A percentile compares a stretch with the other conserved stretches of the same genome.
These are phyloP conservation scores for Vidua chalybeata DNA, from an alignment of 2,113 vertebrate species.

Conservation along the genomic window DNA sequence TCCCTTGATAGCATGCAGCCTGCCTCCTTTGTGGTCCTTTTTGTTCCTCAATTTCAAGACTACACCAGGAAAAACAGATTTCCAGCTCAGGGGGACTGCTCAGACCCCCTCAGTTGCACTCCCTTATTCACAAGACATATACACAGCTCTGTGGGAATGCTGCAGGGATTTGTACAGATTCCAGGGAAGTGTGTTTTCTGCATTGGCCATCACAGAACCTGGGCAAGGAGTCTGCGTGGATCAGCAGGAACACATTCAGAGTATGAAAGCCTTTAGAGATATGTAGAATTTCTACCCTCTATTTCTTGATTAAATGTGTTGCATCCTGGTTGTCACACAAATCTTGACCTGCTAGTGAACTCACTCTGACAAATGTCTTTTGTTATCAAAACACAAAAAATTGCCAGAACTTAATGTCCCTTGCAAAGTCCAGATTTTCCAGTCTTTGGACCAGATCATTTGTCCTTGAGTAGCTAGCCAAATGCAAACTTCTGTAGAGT, in stretches of 20 bases:
- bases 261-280: not conserved
- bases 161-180: not conserved
- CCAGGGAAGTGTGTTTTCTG: not conserved
- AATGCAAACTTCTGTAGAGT: not conserved
- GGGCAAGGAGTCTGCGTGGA: not conserved
- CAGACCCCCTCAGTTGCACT: not conserved
- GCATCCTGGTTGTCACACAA: not conserved
- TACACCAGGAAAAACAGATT: not conserved
- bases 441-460: not conserved
- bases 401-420: slow-evolving; percentile 11
- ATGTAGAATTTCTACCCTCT: not conserved
- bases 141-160: not conserved
- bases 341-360: not conserved
- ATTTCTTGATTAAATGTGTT: not conserved
- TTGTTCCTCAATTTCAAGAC: not conserved
- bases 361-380: not conserved
- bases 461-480: not conserved
- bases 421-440: slow-evolving; percentile 35
- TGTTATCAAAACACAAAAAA: not conserved
- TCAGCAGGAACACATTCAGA: not conserved
- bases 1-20: not conserved
- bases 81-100: not conserved
- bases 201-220: not conserved
- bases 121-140: not conserved
- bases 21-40: not conserved